Conservation (phyloP, 2,113 vertebrate species). For the Pandion haliaetus region DNA sequence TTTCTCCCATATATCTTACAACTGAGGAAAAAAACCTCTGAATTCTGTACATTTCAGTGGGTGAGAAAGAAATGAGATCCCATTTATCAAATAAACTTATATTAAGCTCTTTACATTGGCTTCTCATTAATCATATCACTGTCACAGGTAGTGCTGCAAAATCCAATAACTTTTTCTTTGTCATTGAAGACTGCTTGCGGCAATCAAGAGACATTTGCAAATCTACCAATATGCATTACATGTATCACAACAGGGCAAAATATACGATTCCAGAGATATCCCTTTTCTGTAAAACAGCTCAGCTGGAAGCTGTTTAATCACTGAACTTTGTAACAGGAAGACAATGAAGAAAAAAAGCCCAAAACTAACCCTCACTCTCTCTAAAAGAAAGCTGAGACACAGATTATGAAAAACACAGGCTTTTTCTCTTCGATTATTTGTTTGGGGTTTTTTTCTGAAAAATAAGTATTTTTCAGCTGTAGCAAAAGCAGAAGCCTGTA, state of each 20-base stretch:
- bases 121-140: background rate
- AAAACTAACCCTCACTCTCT: background rate
- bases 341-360: background rate
- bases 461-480: background rate
- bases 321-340: background rate
- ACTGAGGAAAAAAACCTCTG: background rate
- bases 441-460: background rate
- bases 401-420: background rate
- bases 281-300: background rate
- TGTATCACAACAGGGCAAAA: background rate
- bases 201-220: background rate
- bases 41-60: background rate
- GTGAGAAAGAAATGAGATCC: background rate
- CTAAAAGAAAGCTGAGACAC: background rate
- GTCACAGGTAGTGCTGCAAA: background rate
- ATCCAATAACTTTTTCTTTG: background rate
- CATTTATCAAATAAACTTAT: slow-evolving; percentile 4
- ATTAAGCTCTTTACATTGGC: slow-evolving; percentile 7
- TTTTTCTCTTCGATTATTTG: background rate
- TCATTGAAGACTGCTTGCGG: background rate
- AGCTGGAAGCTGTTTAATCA: background rate
- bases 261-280: background rate
- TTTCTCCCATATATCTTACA: background rate
- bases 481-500: background rate
- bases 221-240: background rate